Percentiles rank a stretch among this genome's conserved stretches.
Conservation (phyloP, 2,888 invertebrate species). For the Strigamia maritima region DNA sequence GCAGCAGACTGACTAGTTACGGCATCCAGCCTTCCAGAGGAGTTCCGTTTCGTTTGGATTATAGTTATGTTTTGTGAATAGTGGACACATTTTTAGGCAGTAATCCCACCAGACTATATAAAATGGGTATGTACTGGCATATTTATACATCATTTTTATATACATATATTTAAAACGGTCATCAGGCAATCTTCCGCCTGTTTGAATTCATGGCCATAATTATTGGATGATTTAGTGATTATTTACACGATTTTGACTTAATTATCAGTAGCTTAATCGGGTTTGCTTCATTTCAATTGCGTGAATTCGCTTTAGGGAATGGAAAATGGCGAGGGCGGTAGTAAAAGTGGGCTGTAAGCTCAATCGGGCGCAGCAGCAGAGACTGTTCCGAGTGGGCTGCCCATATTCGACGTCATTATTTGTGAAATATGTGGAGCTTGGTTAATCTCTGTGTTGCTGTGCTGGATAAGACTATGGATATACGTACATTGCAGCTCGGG, state of each 20-base stretch:
- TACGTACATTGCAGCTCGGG: not conserved
- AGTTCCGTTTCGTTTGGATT: not conserved
- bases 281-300: not conserved
- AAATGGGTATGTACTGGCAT: not conserved
- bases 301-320: not conserved
- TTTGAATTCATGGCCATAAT: not conserved
- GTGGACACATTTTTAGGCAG: not conserved
- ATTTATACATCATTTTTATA: not conserved
- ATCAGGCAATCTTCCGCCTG: not conserved
- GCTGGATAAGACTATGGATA: no score
- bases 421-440: not conserved
- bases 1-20: not conserved
- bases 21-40: not conserved
- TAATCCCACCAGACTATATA: not conserved
- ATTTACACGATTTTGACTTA: not conserved
- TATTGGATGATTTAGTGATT: not conserved
- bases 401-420: not conserved
- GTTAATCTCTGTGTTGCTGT: not conserved
- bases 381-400: not conserved
- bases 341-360: not conserved
- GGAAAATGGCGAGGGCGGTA: not conserved
- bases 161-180: not conserved
- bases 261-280: not conserved
- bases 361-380: not conserved
- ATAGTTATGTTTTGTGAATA: not conserved